A percentile compares a stretch with the other conserved stretches of the same genome.
Conservation (phyloP, 1,140 invertebrate genomes). For the Probaryconus sp. region DNA sequence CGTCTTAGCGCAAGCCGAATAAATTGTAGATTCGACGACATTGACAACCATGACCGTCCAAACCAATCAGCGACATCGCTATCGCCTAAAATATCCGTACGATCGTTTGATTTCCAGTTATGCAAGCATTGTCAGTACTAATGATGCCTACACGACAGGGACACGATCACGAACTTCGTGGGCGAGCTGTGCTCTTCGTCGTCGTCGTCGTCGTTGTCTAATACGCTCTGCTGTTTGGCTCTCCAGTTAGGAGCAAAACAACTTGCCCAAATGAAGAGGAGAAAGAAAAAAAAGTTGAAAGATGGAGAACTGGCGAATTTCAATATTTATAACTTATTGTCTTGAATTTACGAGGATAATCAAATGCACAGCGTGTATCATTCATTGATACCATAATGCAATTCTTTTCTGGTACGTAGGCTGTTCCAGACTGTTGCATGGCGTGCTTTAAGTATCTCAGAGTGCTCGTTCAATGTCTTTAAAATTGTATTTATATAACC, state of each 20-base stretch:
- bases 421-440: constrained; percentile 29
- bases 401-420: constrained; percentile 53
- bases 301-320: constrained; percentile 64
- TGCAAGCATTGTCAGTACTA: constrained; percentile 64
- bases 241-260: constrained; percentile 31
- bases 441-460: constrained; percentile 43
- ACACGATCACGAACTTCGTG: constrained; percentile 68
- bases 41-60: constrained; percentile 56
- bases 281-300: constrained; percentile 33
- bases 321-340: constrained; percentile 77
- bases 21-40: constrained; percentile 65
- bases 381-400: constrained; percentile 59
- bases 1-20: constrained; percentile 32
- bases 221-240: constrained; percentile 59
- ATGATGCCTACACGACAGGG: constrained; percentile 72
- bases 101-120: constrained; percentile 63
- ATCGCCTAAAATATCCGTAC: constrained; percentile 59
- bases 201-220: too few species aligned
- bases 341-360: constrained; percentile 69
- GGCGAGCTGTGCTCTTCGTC: too few species aligned
- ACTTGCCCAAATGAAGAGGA: constrained; percentile 29
- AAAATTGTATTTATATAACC: constrained; percentile 30
- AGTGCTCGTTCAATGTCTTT: constrained; percentile 29
- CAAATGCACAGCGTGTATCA: constrained; percentile 55
- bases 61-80: constrained; percentile 39